Conservation (phyloP, 2,113 vertebrate genomes). For the Caloenas nicobarica region DNA sequence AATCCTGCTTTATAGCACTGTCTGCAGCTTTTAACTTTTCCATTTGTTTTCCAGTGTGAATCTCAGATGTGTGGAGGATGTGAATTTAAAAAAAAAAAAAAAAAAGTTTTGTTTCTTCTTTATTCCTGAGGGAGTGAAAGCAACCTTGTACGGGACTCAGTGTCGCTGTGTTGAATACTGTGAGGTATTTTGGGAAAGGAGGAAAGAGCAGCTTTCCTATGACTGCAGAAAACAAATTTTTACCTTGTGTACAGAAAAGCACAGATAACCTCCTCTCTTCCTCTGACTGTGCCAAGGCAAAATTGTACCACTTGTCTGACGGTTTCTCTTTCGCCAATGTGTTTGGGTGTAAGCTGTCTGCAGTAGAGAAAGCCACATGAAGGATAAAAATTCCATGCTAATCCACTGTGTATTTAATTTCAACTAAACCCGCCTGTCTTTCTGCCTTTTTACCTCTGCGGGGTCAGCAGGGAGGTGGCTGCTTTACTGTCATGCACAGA, state of each 20-base stretch:
- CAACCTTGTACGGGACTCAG: neutral
- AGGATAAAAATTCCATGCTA: constrained; percentile 64
- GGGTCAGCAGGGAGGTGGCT: neutral
- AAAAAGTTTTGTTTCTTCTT: too few relatives aligned
- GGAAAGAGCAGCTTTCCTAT: neutral
- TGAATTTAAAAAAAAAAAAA: neutral
- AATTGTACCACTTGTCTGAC: neutral
- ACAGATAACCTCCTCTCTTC: neutral
- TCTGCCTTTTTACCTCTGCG: constrained; percentile 36
- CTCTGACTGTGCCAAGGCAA: neutral
- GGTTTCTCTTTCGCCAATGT: neutral
- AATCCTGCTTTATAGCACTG: neutral
- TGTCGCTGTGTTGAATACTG: neutral
- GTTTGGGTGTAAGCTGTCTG: constrained; percentile 35
- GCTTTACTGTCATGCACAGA: neutral
- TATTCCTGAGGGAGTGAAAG: neutral
- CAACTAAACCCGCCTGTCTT: constrained; percentile 46
- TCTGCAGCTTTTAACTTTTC: neutral
- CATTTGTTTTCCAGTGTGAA: neutral
- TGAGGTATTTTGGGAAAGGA: neutral
- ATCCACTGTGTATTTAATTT: constrained; percentile 69
- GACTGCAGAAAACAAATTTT: neutral
- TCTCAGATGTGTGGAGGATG: neutral
- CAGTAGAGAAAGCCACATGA: constrained; percentile 53
- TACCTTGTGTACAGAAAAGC: neutral